These are phyloP conservation scores for Polydrusus pterygomalis DNA, from an alignment of 2,888 invertebrate species.

Conservation along the genomic window DNA sequence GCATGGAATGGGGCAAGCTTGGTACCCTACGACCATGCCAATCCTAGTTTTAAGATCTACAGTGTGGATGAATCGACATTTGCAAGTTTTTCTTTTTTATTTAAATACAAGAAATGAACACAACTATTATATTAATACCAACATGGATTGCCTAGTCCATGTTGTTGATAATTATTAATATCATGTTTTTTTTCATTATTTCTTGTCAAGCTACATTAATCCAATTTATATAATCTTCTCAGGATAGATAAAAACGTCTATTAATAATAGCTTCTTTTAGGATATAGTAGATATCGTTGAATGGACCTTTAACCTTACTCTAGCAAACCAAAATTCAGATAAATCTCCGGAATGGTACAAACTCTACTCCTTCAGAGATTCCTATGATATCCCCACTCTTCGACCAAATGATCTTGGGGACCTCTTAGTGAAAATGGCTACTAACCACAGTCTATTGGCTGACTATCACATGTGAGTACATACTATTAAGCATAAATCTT, in stretches of 20 bases:
- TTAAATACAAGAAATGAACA: no score
- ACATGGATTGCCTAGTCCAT: no score
- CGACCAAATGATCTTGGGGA: slow-evolving; percentile 78
- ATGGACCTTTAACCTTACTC: slow-evolving; percentile 85
- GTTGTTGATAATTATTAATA: no score
- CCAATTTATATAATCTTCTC: neutral
- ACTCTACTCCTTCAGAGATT: slow-evolving; percentile 82
- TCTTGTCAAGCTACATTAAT: no score
- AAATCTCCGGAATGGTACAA: slow-evolving; percentile 81
- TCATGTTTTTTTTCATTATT: no score
- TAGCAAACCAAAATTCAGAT: slow-evolving; percentile 78
- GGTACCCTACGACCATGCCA: slow-evolving; percentile 81
- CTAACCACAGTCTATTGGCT: slow-evolving; percentile 72
- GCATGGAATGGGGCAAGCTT: slow-evolving; percentile 90
- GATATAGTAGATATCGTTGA: slow-evolving; percentile 79
- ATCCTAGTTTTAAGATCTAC: slow-evolving; percentile 74
- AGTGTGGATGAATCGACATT: slow-evolving; percentile 61
- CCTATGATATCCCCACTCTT: slow-evolving; percentile 78
- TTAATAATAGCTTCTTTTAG: slow-evolving; percentile 68
- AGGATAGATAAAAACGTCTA: neutral
- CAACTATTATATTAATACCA: no score
- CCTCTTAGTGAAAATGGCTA: slow-evolving; percentile 77
- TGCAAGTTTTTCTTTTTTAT: slow-evolving; percentile 56
- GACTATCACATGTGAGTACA: slow-evolving; percentile 67
- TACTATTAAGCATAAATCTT: no score